Conservation (phyloP, 2,888 invertebrate genomes). For the Cosmopolites sordidus region DNA sequence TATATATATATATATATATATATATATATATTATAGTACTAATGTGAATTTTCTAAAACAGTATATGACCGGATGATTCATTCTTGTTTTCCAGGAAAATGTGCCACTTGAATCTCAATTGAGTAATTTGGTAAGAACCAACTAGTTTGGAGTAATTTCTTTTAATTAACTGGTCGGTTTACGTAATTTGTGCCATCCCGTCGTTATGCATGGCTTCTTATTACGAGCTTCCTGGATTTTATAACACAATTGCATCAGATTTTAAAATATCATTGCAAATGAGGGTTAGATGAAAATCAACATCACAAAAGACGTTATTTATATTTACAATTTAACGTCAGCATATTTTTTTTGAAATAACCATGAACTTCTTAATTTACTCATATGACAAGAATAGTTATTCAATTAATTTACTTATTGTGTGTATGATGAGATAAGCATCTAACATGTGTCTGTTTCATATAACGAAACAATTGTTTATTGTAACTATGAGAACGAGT, state of each 20-base stretch:
- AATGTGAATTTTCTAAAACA: no score
- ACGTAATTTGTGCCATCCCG: constrained; percentile 18
- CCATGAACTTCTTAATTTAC: no score
- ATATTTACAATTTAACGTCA: not conserved
- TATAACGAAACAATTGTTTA: no score
- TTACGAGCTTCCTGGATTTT: constrained; percentile 13
- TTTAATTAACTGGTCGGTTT: constrained; percentile 7
- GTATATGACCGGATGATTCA: no score
- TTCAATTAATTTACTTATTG: no score
- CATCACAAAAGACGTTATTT: not conserved
- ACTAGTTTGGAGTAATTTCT: constrained; percentile 9
- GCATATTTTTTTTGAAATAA: no score
- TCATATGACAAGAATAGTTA: no score
- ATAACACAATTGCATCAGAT: not conserved
- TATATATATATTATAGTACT: no score
- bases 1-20: no score
- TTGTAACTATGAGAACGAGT: no score
- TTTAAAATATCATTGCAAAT: not conserved
- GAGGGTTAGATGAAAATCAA: not conserved
- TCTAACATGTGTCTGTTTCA: no score
- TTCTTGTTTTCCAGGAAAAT: not conserved
- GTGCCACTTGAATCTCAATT: not conserved
- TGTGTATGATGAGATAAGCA: no score
- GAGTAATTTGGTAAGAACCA: not conserved
- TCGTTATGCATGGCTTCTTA: constrained; percentile 19